Base-by-base conservation (phyloP, 2,797 vertebrate species). In the Gallirallus australis region DNA sequence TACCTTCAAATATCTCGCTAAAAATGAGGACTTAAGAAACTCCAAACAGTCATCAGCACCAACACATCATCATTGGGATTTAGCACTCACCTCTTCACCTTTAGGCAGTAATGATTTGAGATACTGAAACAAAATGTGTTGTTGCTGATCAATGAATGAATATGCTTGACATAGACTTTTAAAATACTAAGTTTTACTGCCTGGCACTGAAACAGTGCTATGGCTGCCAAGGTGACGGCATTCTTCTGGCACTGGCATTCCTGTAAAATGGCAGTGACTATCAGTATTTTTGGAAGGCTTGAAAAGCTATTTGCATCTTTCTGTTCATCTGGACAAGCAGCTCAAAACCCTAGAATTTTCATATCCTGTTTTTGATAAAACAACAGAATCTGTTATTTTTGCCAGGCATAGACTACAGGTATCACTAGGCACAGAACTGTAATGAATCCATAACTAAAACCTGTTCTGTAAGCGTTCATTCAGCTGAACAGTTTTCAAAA, bases 371-470 rank as follows among this genome's bases (percentile, higher is more conserved):
- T 61, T 59, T 63, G 25, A 35, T 57, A 57, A 90, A 78, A 53
- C 11, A 60, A 7, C 19, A 52, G 7, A 25, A 59, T 12, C 2
- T 3, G 8, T 19, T 71, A 12, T 65, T 91, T 93, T 84, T 15
- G 0, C 40, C 30, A 64, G 35, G 10, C 25, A 12, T 39, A 50
- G 59, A 33, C 40, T 42, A 8, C 20, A 11, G 0, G 0, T 64
- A 20, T 53, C 24, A 1, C 27, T 70, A 27, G 31, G 37, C 27
- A 33, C 11, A 21, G 61, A 75, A 42, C 0, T 39, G 7, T 30
- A 31, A 17, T 33, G 45, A 23, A 21, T 39, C 66, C 48, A 11
- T 45, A 78, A 78, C 19, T 11, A 63, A 27, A 54, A 42, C 9
- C 2, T 39, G 39, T 81, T 52, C 61, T 64, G 3, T 18, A 66